Evolutionary conservation across 2,888 invertebrate genomes (phyloP), one percentile per base, ranked within the genome.

Genomic region (Eutolmus rufibarbis): DNA sequence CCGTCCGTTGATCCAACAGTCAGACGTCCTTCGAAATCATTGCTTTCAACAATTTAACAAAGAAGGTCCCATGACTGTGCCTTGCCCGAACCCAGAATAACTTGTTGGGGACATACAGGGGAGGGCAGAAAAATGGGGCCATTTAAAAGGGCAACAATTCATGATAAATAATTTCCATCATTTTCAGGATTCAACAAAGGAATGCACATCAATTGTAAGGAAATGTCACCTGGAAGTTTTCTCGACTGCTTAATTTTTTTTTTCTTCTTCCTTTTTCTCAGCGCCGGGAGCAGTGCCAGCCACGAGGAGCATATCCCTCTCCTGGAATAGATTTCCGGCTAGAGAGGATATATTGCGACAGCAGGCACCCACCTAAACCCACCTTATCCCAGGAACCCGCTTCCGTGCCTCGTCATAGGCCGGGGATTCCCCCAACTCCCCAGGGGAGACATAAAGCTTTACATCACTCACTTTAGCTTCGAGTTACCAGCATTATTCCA

Each of bases 151-250:
- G 56, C 56, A 81, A 81, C 81, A 81, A 81, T 81, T 81, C 81
- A 23, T 81, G 81, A 81, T 81, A 81, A 81, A 81, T 81, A 81
- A 81, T 81, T 81, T 81, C 43, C 81, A 81, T 81, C 81, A 81
- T 81, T 81, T 56, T 81, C 81, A 31, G 81, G 56, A 40, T 56
- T 43, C 56, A 81, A 81, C 81, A 81, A 81, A 51, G 81, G 81
- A 81, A 81, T 81, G 81, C 81, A 81, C 81, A 81, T 81, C 81
- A 81, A 81, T 81, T 81, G 51, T 81, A 81, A 81, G 81, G 66
- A 34, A 81, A 81, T 81, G 81, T 51, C 81, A 81, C 56, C 81
- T 81, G 81, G 56, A 81, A 81, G 81, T 81, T 56, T 81, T 7
- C 81, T 81, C 23, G 12, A 31, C 81, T 81, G 51, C 81, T 81